Base-by-base conservation (phyloP, 92 coral and sea anemone species). In the Parazoanthus swiftii region DNA sequence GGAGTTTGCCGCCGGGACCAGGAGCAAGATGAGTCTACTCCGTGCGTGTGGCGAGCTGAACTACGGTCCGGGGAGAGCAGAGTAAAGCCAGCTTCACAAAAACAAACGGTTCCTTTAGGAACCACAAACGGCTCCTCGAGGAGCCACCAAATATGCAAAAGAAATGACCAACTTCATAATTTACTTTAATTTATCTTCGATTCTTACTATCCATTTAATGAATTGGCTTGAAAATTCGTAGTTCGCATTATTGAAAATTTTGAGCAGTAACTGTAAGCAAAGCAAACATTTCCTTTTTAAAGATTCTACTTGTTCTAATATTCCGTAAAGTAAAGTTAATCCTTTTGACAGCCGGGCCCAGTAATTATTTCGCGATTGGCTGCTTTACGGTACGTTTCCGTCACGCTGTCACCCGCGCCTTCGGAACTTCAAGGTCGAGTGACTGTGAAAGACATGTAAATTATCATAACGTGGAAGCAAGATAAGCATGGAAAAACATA, bases 121-220 rank as follows among this genome's bases (percentile, higher is more conserved):
- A 88, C 90, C 90, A 88, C 90, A 74, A 78, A 88, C 86, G 90
- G 86, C 66, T 88, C 88, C 91, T 89, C 83, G 83, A 89, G 91
- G 88, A 89, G 91, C 91, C 91, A 89, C 91, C 58, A 38, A 77
- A 77, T 38, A 63, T 79, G 73, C 73, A 67, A 67, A 67, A 67
- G 73, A 67, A 67, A 67, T 67, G 73, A 67, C 73, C 25, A 67
- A 67, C 73, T 67, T 67, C 25, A 50, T 50, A 50, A 5, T 50
- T 50, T 50, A 50, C 56, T 50, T 50, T 50, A 50, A 10, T 5
- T 6, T 50, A 50, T 50, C 56, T 50, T 50, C 6, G 11, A 5
- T 50, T 50, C 11, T 5, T 50, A 10, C 11, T 50, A 5, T 50
- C 6, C 11, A 0, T 50, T 50, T 50, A 50, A 50, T 29, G 33